Percentiles rank a stretch among this genome's conserved stretches.
Conservation (phyloP, 35 echinoderm and acorn worm genomes). For the Anneissia japonica region DNA sequence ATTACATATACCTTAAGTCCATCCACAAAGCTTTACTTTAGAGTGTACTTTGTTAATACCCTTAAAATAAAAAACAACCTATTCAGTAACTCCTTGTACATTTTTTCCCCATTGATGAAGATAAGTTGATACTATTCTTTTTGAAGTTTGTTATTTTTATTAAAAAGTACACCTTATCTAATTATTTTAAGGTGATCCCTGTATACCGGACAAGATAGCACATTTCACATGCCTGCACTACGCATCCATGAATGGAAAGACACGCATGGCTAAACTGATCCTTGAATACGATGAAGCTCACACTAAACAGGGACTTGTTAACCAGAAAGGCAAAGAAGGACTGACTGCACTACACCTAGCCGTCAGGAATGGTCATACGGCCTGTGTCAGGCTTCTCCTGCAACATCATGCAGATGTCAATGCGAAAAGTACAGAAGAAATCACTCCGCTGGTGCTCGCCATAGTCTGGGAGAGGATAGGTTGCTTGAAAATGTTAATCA, state of each 20-base stretch:
- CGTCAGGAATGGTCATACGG: background rate
- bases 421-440: background rate
- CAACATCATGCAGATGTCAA: constrained; percentile 4
- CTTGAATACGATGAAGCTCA: background rate
- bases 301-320: background rate
- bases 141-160: no score
- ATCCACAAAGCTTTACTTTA: no score
- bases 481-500: background rate
- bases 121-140: no score
- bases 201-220: background rate
- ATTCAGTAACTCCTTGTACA: no score
- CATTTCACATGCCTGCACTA: constrained; percentile 8
- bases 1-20: no score
- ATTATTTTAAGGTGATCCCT: background rate
- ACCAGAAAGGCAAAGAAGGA: background rate
- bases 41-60: no score
- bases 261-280: constrained; percentile 1
- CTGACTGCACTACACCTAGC: background rate
- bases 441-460: constrained; percentile 3
- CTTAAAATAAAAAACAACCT: no score
- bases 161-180: no score
- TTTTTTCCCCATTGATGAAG: no score
- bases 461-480: background rate
- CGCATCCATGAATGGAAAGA: constrained; percentile 9
- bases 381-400: background rate